These are phyloP conservation scores for Speoplatyrhinus poulsoni DNA, from an alignment of 2,113 vertebrate genomes.

Conservation along the genomic window DNA sequence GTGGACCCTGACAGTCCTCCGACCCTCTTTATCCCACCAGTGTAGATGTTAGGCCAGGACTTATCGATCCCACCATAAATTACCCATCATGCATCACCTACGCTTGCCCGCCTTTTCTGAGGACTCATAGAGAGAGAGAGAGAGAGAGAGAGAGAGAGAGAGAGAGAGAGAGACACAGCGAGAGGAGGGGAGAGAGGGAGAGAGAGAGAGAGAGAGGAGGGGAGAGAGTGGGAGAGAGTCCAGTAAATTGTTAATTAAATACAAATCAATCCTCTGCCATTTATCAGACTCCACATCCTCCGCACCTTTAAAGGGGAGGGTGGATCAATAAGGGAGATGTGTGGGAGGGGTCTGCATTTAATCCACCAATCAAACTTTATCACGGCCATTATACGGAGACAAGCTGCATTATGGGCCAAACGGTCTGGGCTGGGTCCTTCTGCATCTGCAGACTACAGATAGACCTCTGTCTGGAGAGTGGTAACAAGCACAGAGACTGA, in stretches of 20 bases:
- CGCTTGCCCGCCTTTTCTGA: slow-evolving; percentile 50
- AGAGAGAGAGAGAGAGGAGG: slow-evolving; percentile 33
- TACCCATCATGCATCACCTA: slow-evolving; percentile 71
- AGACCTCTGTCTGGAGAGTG: background rate
- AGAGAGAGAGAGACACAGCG: slow-evolving; percentile 3
- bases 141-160: slow-evolving; percentile 47
- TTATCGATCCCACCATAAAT: slow-evolving; percentile 78
- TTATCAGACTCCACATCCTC: slow-evolving; percentile 82
- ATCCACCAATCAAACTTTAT: slow-evolving; percentile 77
- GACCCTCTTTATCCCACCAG: slow-evolving; percentile 76
- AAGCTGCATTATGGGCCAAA: slow-evolving; percentile 62
- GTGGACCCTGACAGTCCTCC: slow-evolving; percentile 70
- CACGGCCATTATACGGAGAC: slow-evolving; percentile 65
- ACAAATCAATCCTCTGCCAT: slow-evolving; percentile 91
- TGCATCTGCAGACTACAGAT: slow-evolving; percentile 15
- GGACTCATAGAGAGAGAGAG: slow-evolving; percentile 58
- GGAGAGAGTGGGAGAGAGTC: slow-evolving; percentile 75
- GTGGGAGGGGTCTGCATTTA: slow-evolving; percentile 72
- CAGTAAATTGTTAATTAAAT: slow-evolving; percentile 99
- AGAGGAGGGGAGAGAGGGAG: slow-evolving; percentile 10
- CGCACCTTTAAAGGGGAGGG: slow-evolving; percentile 63
- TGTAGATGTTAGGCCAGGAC: slow-evolving; percentile 75
- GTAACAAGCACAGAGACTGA: background rate
- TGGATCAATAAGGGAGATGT: slow-evolving; percentile 70
- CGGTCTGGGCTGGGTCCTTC: slow-evolving; percentile 29